Percentiles rank a stretch among this genome's conserved stretches.
phyloP scores from a whole-genome alignment of 1,140 invertebrate genomes.

The Calycopis cecrops region DNA sequence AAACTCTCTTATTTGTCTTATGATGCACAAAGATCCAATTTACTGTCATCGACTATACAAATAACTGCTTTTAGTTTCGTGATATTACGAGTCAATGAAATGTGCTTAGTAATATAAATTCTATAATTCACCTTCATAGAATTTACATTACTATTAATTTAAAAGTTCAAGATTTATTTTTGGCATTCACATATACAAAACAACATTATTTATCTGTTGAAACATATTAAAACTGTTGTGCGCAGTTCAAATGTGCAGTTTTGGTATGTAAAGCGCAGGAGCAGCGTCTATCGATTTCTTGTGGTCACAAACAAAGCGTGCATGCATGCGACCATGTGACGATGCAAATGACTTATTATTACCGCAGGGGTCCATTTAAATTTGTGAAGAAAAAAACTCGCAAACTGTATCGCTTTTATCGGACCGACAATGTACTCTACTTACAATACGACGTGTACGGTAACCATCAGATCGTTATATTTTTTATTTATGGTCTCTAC shows the following conservation, averaged over 20 bases:
- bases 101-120: no score
- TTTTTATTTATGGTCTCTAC: not conserved
- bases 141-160: not conserved
- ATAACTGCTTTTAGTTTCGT: no score
- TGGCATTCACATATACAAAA: no score
- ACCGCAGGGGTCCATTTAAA: conserved; percentile 61
- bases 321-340: conserved; percentile 30
- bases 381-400: conserved; percentile 55
- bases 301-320: conserved; percentile 33
- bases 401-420: conserved; percentile 70
- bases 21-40: no score
- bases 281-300: not conserved
- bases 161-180: not conserved
- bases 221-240: no score
- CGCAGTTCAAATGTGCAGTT: no score
- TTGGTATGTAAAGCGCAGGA: no score
- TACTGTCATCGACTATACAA: no score
- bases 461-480: conserved; percentile 28
- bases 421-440: conserved; percentile 51
- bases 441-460: conserved; percentile 44
- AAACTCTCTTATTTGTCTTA: no score
- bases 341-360: conserved; percentile 61
- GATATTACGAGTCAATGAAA: no score
- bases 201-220: no score
- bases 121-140: no score